Evolutionary conservation across 2,113 vertebrate species (phyloP).

Genomic region (Dascyllus trimaculatus): DNA sequence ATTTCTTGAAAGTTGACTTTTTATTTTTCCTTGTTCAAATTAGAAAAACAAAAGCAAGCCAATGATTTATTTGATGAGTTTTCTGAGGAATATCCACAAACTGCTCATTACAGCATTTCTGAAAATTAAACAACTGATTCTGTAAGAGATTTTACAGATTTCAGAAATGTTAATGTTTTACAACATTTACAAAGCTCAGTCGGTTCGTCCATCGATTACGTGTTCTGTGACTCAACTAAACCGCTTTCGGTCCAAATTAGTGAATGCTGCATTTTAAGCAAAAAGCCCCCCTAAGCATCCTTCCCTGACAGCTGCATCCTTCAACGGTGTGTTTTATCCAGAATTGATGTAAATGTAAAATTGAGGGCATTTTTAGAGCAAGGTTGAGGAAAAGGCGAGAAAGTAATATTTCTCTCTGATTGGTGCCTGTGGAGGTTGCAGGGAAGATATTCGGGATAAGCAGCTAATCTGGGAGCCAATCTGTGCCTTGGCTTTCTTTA

Average conservation of each 20-base stretch:
- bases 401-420: slow-evolving; percentile 39
- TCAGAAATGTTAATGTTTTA: not conserved
- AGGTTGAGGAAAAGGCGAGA: not conserved
- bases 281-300: too few species aligned
- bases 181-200: slow-evolving; percentile 1
- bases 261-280: not conserved
- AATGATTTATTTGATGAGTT: not conserved
- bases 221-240: not conserved
- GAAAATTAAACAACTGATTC: not conserved
- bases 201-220: not conserved
- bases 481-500: slow-evolving; percentile 36
- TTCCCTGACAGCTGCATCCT: slow-evolving; percentile 24
- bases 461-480: slow-evolving; percentile 69
- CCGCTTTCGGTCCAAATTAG: slow-evolving; percentile 10
- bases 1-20: slow-evolving; percentile 22
- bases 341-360: not conserved
- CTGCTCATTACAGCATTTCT: not conserved
- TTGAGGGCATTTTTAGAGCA: slow-evolving; percentile 16
- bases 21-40: not conserved
- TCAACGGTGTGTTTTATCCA: slow-evolving; percentile 5
- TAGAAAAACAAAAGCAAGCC: not conserved
- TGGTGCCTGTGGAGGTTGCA: slow-evolving; percentile 41
- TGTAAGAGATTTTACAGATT: not conserved
- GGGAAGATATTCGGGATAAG: slow-evolving; percentile 61
- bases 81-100: slow-evolving; percentile 21